Conservation (phyloP, 2,888 invertebrate species). For the Coremacera marginata region DNA sequence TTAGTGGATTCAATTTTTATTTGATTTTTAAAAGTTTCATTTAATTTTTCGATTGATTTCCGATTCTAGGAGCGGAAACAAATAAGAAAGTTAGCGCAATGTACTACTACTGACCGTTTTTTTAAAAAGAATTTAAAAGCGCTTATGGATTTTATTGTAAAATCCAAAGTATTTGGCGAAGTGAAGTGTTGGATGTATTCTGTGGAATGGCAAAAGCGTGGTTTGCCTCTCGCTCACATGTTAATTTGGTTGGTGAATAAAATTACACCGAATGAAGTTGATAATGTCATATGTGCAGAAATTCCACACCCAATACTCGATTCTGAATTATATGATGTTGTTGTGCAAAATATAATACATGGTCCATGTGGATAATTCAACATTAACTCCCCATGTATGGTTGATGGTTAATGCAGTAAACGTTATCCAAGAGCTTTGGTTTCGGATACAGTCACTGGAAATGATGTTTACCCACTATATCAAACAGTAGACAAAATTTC, state of each 20-base stretch:
- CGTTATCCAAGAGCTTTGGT: constrained; percentile 51
- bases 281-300: constrained; percentile 43
- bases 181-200: constrained; percentile 32
- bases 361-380: constrained; percentile 58
- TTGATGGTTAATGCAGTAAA: constrained; percentile 62
- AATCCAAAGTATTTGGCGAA: too few species aligned
- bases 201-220: constrained; percentile 57
- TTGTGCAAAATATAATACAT: constrained; percentile 61
- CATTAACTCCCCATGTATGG: constrained; percentile 56
- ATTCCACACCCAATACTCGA: too few species aligned
- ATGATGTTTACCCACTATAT: neutral
- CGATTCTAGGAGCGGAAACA: too few species aligned
- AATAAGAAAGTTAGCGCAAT: too few species aligned
- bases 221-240: constrained; percentile 56
- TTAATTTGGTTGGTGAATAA: constrained; percentile 23
- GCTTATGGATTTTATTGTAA: too few species aligned
- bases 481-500: neutral
- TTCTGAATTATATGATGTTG: constrained; percentile 48
- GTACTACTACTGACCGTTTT: too few species aligned
- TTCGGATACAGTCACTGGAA: constrained; percentile 48
- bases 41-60: too few species aligned
- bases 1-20: too few species aligned
- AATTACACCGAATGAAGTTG: constrained; percentile 52
- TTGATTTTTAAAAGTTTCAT: too few species aligned
- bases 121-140: too few species aligned